Base-by-base conservation (phyloP, 2,888 invertebrate genomes). In the Eretmocerus hayati region DNA sequence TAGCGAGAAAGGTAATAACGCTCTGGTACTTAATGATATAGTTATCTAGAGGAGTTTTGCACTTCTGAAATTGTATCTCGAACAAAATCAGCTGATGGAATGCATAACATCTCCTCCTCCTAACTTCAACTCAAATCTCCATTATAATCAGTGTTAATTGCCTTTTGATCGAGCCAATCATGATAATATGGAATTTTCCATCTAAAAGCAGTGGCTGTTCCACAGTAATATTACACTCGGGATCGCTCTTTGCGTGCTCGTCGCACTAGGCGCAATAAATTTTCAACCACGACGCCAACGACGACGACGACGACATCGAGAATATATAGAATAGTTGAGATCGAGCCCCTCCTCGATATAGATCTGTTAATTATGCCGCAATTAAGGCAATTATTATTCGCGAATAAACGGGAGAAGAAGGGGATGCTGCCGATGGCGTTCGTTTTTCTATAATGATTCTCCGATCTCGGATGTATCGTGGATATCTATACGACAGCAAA, bases 381-480 rank as follows among this genome's bases (percentile, higher is more conserved):
- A 51, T 54, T 54, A 54, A 54, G 53, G 42, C 47, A 51, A 54
- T 54, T 54, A 54, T 54, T 51, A 48, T 54, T 42, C n/a, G 32
- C 20, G 26, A 6, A n/a, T n/a, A n/a, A n/a, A 26, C 26, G 26
- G 26, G 26, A 11, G 26, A 6, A 11, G 26, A 9, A 11, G 26
- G 6, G 26, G 26, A 26, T 11, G 26, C 8, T 11, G 26, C 26
- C 8, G 26, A 6, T 6, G 26, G 19, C 31, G 20, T 6, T 20
- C 42, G 42, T 15, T 33, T 23, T 40, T 32, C 19, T n/a, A n/a
- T n/a, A n/a, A n/a, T n/a, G n/a, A n/a, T n/a, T n/a, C n/a, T n/a
- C n/a, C n/a, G n/a, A n/a, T n/a, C n/a, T n/a, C n/a, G n/a, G n/a
- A n/a, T n/a, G n/a, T n/a, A n/a, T n/a, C n/a, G 26, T 11, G 26